Base-by-base conservation (phyloP, 2,797 vertebrate species). In the Gymnodraco acuticeps region DNA sequence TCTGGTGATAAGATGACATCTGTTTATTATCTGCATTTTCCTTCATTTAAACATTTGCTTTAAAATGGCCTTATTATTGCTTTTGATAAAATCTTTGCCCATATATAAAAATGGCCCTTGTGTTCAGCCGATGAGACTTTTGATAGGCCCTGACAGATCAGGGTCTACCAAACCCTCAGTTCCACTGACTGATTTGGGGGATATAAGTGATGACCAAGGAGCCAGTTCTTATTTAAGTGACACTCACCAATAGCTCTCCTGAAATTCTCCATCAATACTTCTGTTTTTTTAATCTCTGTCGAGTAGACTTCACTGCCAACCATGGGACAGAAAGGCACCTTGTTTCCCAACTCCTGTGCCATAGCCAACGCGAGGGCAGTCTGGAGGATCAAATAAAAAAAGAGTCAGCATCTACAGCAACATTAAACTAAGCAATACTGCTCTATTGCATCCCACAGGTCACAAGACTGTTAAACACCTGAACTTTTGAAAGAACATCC, bases 261-360 rank as follows among this genome's bases (percentile, higher is more conserved):
- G 91, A 99, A 99, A 92, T 99, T 99, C 93, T 99, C 98, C 98
- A 99, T 99, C 33, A 99, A 93, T 59, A 99, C 98, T 93, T 99
- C 98, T 0, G 98, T 99, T 91, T 99, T 99, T 94, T 99, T 99
- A 73, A 99, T 99, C 93, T 99, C 98, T 0, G 97, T 94, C 0
- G 98, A 99, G 92, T 99, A 99, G 14, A 99, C 98, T 78, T 99
- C 98, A 65, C 98, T 99, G 70, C 98, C 98, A 70, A 99, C 98
- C 98, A 99, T 99, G 1, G 98, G 98, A 84, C 98, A 99, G 91
- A 99, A 99, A 2, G 98, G 98, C 64, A 99, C 98, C 87, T 99
- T 99, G 88, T 97, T 99, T 38, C 98, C 98, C 88, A 99, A 86
- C 65, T 99, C 98, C 86, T 99, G 98, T 48, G 98, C 98, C 87